Conservation (phyloP, 2,888 invertebrate species). For the Latrodectus elegans region DNA sequence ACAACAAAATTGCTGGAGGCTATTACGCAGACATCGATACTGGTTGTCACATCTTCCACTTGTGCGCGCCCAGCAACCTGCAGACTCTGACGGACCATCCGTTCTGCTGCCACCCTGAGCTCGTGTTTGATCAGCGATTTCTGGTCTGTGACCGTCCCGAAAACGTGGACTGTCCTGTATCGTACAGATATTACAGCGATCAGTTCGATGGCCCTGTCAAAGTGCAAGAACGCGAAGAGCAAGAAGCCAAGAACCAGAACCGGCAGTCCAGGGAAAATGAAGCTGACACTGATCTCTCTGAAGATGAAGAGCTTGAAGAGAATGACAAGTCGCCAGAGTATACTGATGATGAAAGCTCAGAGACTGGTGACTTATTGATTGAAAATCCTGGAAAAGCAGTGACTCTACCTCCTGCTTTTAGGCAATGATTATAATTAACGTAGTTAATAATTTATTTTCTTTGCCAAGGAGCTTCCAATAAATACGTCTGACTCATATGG, state of each 20-base stretch:
- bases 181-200: slow-evolving; percentile 56
- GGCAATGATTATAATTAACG: slow-evolving; percentile 22
- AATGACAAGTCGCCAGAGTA: background rate
- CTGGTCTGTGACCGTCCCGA: slow-evolving; percentile 66
- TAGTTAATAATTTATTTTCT: slow-evolving; percentile 22
- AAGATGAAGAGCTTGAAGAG: background rate
- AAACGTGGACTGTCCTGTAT: slow-evolving; percentile 62
- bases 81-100: slow-evolving; percentile 60
- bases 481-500: background rate
- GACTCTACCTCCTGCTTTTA: slow-evolving; percentile 60
- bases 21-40: slow-evolving; percentile 65
- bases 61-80: slow-evolving; percentile 63
- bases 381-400: slow-evolving; percentile 58
- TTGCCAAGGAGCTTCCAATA: background rate
- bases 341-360: background rate
- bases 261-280: slow-evolving; percentile 44
- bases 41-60: slow-evolving; percentile 64
- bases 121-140: slow-evolving; percentile 66
- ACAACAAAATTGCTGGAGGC: slow-evolving; percentile 62
- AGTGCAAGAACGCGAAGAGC: slow-evolving; percentile 49
- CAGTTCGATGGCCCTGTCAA: slow-evolving; percentile 66
- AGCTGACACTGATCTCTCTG: slow-evolving; percentile 3
- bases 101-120: slow-evolving; percentile 65
- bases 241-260: slow-evolving; percentile 17
- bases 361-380: slow-evolving; percentile 6